phyloP scores from a whole-genome alignment of 2,888 invertebrate genomes.

The Pristionchus exspectatus region DNA sequence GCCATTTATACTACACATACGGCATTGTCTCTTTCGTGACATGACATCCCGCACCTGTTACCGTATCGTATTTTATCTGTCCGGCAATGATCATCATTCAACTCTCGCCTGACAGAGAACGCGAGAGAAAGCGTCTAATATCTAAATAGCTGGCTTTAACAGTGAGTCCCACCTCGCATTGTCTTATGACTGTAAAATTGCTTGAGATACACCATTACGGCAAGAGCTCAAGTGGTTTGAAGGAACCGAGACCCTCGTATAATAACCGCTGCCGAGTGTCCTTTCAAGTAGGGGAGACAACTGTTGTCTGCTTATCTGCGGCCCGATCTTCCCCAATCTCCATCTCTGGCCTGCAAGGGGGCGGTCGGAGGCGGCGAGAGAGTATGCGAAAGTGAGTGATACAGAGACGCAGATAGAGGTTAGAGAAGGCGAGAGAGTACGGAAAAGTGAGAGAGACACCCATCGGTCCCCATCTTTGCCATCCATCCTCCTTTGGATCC shows the following conservation, averaged over 20 bases:
- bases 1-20: too few species aligned
- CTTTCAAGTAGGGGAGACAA: slow-evolving; percentile 21
- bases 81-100: background rate
- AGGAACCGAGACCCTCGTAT: background rate
- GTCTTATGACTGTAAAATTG: background rate
- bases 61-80: background rate
- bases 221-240: too few species aligned
- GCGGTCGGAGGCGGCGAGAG: background rate
- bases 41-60: too few species aligned
- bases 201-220: too few species aligned
- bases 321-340: background rate
- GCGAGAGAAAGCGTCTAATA: background rate
- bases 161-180: background rate
- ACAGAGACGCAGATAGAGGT: background rate
- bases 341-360: background rate
- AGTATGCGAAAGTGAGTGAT: background rate
- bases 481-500: slow-evolving; percentile 20
- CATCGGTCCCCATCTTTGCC: background rate
- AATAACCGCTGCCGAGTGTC: background rate
- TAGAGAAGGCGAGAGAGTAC: background rate
- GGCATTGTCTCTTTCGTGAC: too few species aligned
- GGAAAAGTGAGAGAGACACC: background rate
- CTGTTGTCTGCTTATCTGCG: slow-evolving; percentile 1
- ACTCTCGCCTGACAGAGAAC: background rate
- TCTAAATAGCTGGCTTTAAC: background rate